Evolutionary conservation across 2,113 vertebrate genomes (phyloP), one percentile per base, ranked within the genome.

Genomic region (Neofelis nebulosa): DNA sequence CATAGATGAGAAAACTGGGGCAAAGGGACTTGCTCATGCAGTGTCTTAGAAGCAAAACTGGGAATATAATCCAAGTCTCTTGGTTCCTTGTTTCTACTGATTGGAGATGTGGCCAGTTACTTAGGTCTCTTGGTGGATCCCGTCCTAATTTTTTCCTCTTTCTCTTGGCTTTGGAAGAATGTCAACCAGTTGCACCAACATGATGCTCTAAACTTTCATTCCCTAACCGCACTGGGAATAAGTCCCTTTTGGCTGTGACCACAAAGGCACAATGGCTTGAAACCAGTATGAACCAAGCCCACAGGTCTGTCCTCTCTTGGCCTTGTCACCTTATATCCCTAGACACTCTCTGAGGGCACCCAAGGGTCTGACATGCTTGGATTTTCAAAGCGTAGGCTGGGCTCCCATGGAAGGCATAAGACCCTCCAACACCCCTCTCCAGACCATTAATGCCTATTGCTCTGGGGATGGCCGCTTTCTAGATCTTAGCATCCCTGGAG

Each of bases 171-270:
- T 38, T 19, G n/a, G 12, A 87, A 15, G 23, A 19, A 86, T 82
- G 45, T 90, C 52, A 69, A 33, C 36, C 45, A 79, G 38, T 10
- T 33, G 31, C 5, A 78, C n/a, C 14, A 23, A 5, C 50, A 3
- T 29, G 74, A 61, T 61, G 50, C 61, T 95, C 13, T 63, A 38
- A 94, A 33, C 89, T 57, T 38, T 93, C 55, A 76, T 88, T 93
- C 50, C 57, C 10, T 76, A 27, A 65, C 45, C 23, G 23, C 5
- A 1, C n/a, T 31, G 52, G 79, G 61, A 96, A 63, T 84, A 45
- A 78, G 81, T 52, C n/a, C 31, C 31, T 84, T 92, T 93, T 48
- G 31, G 68, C 19, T 71, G 25, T 57, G 79, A 86, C 52, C 66
- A 82, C 33, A 92, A 50, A 74, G 36, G 41, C 68, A 41, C 7